A percentile compares a stretch with the other conserved stretches of the same genome.
Evolutionary conservation across 2,888 invertebrate genomes (phyloP).

Genomic region (Orthonychiurus folsomi): DNA sequence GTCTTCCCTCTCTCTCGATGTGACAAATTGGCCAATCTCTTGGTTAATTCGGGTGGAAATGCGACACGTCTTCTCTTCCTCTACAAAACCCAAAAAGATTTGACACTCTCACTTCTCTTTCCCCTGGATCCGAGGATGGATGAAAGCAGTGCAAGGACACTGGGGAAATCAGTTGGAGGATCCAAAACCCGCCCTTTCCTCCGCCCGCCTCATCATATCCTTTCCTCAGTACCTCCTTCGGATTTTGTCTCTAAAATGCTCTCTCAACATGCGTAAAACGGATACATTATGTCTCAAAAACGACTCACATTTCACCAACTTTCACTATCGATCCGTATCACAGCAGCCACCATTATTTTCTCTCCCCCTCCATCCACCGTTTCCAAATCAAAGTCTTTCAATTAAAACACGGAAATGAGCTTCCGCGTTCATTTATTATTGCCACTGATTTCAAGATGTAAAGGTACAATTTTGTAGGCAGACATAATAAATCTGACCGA

Average conservation of each 20-base stretch:
- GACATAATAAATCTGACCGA: no score
- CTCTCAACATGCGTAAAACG: conserved; percentile 38
- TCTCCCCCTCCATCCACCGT: no score
- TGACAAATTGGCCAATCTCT: conserved; percentile 14
- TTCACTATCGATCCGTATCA: conserved; percentile 28
- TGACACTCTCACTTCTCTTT: conserved; percentile 32
- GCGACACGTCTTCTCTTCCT: conserved; percentile 38
- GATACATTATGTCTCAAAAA: conserved; percentile 33
- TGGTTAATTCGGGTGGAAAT: conserved; percentile 41
- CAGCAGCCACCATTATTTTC: no score
- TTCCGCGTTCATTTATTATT: no score
- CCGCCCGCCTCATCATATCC: neutral
- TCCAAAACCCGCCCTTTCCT: neutral
- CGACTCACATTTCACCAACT: conserved; percentile 24
- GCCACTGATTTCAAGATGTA: no score
- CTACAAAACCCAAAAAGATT: conserved; percentile 35
- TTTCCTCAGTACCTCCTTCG: neutral
- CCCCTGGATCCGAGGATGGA: conserved; percentile 15
- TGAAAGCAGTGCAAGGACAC: conserved; percentile 32
- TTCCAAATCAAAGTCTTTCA: no score
- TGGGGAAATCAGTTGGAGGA: conserved; percentile 34
- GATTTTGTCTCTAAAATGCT: conserved; percentile 1
- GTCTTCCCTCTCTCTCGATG: neutral
- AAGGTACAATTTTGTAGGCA: no score
- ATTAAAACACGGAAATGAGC: no score